A percentile compares a stretch with the other conserved stretches of the same genome.
Evolutionary conservation across 2,113 vertebrate species (phyloP).

Genomic region (Dryoscopus gambensis): DNA sequence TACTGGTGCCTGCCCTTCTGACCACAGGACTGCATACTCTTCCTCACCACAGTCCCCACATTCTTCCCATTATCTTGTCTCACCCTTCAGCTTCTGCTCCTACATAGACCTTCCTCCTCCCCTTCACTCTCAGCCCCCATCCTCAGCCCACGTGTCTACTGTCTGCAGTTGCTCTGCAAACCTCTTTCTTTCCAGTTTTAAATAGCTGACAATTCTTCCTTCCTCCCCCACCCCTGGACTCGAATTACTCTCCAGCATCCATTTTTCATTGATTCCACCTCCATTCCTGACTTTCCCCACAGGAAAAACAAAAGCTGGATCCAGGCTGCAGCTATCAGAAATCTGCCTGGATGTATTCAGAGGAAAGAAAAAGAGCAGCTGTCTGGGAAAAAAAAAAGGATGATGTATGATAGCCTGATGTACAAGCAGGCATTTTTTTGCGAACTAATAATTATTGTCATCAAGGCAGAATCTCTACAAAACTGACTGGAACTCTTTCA

Average conservation of each 20-base stretch:
- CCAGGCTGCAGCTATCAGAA: not conserved
- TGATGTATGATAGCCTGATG: not conserved
- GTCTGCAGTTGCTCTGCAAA: not conserved
- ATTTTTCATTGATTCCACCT: conserved; percentile 20
- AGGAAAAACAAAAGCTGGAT: conserved; percentile 17
- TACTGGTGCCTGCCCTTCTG: rapidly evolving
- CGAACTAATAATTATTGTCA: conserved; percentile 23
- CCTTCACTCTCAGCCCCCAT: not conserved
- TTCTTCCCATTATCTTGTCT: rapidly evolving
- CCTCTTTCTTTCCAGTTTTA: conserved; percentile 18
- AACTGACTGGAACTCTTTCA: conserved; percentile 35
- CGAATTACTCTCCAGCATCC: not conserved
- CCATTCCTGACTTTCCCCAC: not conserved
- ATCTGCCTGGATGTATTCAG: not conserved
- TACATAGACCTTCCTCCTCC: not conserved
- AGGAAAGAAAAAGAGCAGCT: conserved; percentile 35
- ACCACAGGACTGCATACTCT: not conserved
- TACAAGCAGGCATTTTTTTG: not conserved
- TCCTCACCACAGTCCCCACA: not conserved
- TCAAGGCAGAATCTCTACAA: conserved; percentile 18
- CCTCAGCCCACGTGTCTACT: not conserved
- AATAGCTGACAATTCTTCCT: not conserved
- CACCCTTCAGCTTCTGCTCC: not conserved
- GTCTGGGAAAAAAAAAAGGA: not conserved
- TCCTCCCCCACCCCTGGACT: conserved; percentile 3